Base-by-base conservation (phyloP, 2,888 invertebrate species). In the Epinotia brunnichana region DNA sequence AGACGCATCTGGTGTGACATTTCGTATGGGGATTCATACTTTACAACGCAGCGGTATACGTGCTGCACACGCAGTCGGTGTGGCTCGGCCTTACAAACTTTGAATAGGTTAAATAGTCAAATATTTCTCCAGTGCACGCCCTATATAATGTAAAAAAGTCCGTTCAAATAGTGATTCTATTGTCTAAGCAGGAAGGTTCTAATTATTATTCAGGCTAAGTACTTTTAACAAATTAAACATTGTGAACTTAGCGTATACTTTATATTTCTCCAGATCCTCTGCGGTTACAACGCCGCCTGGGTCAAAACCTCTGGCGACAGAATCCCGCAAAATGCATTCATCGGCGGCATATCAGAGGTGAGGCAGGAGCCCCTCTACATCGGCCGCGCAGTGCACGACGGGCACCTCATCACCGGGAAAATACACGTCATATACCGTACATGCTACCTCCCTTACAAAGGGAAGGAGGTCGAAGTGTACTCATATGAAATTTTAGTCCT, bases 331-430 rank as follows among this genome's bases (percentile, higher is more conserved):
- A 95, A 95, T 70, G 96, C 97, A 0, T 87, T 97, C 53, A 91
- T 95, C 5, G 96, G 94, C 10, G 96, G 96, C 5, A 87, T 85
- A 57, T 94, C 94, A 57, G 94, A 92, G 77, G 89, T 85, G 67
- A 85, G 88, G 17, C 75, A 69, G 29, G 94, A 94, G 75, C 89
- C 88, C 62, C 79, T 96, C 13, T 96, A 94, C 82, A 94, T 96
- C 0, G 95, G 96, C 15, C 94, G 97, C 77, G 96, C 95, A 0
- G 89, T 91, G 44, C 95, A 96, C 82, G 95, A 95, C 77, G 96
- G 96, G 17, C 95, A 95, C 67, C 84, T 96, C 5, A 94, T 97
- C 79, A 96, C 97, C 56, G 98, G 97, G n/a, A 97, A 97, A 90
- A 87, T 97, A 15, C 90, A 90, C 70, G 82, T 85, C 0, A 94